Evolutionary conservation across 2,888 invertebrate species (phyloP), one percentile per base, ranked within the genome.

Genomic region (Corythucha ciliata): DNA sequence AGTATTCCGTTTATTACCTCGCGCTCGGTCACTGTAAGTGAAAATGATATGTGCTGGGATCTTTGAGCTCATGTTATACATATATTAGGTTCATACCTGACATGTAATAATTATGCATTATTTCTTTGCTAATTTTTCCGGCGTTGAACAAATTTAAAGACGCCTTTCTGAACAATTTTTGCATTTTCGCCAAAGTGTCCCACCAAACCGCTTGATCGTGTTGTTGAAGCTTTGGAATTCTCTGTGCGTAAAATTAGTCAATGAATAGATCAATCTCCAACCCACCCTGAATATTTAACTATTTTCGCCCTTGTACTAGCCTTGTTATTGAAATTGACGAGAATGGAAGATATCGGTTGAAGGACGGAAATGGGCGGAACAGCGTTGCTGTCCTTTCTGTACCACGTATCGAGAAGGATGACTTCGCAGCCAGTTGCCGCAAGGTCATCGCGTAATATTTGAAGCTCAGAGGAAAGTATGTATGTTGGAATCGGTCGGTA

Each of bases 71-170:
- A n/a, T n/a, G n/a, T n/a, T n/a, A n/a, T n/a, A n/a, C n/a, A n/a
- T n/a, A n/a, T n/a, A n/a, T n/a, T n/a, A n/a, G n/a, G n/a, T n/a
- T n/a, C 64, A 69, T 70, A 93, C 93, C 94, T 53, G 96, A 94
- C 96, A 97, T 97, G 65, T 93, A 96, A 67, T 96, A 97, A 69
- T 93, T 96, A 65, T 97, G 97, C 81, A 89, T 92, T 1, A 84
- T 82, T 48, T 94, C 93, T 60, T 88, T 82, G 63, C 87, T 86
- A 65, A 97, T 83, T 68, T 86, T 86, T 5, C 85, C 88, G 58
- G 80, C 74, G 47, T 84, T 82, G 64, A 78, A 84, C 14, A 94
- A 73, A n/a, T 89, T 86, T 25, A 80, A 78, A 0, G 94, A 83
- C 0, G 93, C 91, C 70, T 93, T 96, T 8, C 96, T 74, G 59